Percentiles rank a stretch among this genome's conserved stretches.
Conservation (phyloP, 2,113 vertebrate species). For the Pseudorasbora parva region DNA sequence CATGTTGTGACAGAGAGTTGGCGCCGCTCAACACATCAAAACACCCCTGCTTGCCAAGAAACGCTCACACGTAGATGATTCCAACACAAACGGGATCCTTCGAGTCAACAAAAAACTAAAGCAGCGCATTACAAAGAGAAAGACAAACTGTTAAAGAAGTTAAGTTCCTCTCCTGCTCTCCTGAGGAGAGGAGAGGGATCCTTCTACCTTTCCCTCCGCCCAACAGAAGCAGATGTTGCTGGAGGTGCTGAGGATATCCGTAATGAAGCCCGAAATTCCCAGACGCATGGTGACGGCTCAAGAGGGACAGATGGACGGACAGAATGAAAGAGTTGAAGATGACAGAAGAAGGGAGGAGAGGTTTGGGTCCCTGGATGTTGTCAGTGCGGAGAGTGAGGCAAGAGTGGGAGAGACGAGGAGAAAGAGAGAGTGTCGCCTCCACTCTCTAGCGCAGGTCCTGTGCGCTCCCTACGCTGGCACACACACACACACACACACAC, state of each 20-base stretch:
- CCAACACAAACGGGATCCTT: not conserved
- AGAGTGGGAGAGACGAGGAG: slow-evolving; percentile 41
- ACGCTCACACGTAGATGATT: slow-evolving; percentile 7
- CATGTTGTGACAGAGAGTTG: slow-evolving; percentile 41
- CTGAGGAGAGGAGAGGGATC: slow-evolving; percentile 31
- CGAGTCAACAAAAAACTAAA: not conserved
- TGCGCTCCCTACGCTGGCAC: slow-evolving; percentile 27
- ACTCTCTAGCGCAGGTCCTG: slow-evolving; percentile 58
- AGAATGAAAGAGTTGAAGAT: slow-evolving; percentile 42
- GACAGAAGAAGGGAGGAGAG: slow-evolving; percentile 37
- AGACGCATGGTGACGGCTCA: slow-evolving; percentile 72
- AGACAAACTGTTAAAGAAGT: slow-evolving; percentile 34
- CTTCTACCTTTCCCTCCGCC: slow-evolving; percentile 75
- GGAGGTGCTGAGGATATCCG: slow-evolving; percentile 77
- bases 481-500: slow-evolving; percentile 35
- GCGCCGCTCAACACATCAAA: slow-evolving; percentile 42
- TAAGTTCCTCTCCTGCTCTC: slow-evolving; percentile 51
- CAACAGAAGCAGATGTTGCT: slow-evolving; percentile 79
- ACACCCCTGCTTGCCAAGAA: slow-evolving; percentile 44
- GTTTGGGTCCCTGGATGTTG: slow-evolving; percentile 44
- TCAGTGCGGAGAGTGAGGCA: slow-evolving; percentile 51
- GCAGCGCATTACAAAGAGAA: slow-evolving; percentile 7
- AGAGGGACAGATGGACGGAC: slow-evolving; percentile 2
- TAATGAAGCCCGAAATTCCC: slow-evolving; percentile 74
- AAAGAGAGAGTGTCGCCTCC: slow-evolving; percentile 52